phyloP scores from a whole-genome alignment of 2,888 invertebrate genomes.

The Timandra comae region DNA sequence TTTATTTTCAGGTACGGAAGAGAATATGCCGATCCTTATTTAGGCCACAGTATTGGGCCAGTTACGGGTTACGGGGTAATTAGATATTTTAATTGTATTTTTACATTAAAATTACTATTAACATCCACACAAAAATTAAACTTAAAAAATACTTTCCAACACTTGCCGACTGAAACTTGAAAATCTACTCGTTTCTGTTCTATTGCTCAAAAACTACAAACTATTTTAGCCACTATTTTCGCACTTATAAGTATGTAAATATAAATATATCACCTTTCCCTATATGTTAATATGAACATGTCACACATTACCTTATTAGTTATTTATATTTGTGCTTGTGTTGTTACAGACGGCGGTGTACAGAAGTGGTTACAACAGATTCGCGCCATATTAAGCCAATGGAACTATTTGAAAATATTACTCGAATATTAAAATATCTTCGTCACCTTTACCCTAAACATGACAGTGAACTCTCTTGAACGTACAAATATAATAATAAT shows the following conservation, averaged over 20 bases:
- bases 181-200: too few relatives aligned
- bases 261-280: too few relatives aligned
- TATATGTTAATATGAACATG: too few relatives aligned
- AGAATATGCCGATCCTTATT: slow-evolving; percentile 95
- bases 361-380: slow-evolving; percentile 95
- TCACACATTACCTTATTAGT: neutral
- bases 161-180: too few relatives aligned
- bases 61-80: slow-evolving; percentile 97
- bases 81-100: slow-evolving; percentile 3
- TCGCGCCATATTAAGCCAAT: slow-evolving; percentile 89
- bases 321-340: slow-evolving; percentile 3
- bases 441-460: slow-evolving; percentile 62
- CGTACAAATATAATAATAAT: slow-evolving; percentile 69
- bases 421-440: slow-evolving; percentile 68
- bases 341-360: slow-evolving; percentile 90
- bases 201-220: too few relatives aligned
- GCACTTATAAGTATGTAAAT: too few relatives aligned
- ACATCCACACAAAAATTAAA: slow-evolving; percentile 5
- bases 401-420: slow-evolving; percentile 55
- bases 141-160: too few relatives aligned
- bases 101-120: slow-evolving; percentile 1
- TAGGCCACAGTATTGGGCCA: slow-evolving; percentile 97
- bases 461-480: slow-evolving; percentile 77
- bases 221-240: too few relatives aligned
- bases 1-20: slow-evolving; percentile 85